Evolutionary conservation across 2,888 invertebrate genomes (phyloP).

Genomic region (Acanthosoma haemorrhoidale): DNA sequence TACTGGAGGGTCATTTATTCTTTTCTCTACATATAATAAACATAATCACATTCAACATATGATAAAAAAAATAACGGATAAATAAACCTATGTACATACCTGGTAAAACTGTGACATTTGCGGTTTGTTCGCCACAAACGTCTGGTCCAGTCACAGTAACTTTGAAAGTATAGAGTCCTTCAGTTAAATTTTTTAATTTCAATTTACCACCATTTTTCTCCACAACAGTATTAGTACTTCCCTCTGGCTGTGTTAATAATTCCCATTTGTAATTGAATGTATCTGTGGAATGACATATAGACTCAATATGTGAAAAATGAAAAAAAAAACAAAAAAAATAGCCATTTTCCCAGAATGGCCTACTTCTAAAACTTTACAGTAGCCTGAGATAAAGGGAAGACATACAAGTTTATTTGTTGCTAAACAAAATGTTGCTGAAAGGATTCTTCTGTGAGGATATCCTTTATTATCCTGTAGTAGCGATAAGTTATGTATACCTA

Average conservation of each 20-base stretch:
- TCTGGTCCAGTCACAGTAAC: conserved; percentile 71
- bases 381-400: too few relatives aligned
- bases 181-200: conserved; percentile 73
- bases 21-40: conserved; percentile 52
- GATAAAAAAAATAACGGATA: neutral
- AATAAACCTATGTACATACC: conserved; percentile 46
- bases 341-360: too few relatives aligned
- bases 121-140: conserved; percentile 73
- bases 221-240: conserved; percentile 66
- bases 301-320: neutral
- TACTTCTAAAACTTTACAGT: too few relatives aligned
- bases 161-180: conserved; percentile 84
- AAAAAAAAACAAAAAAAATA: too few relatives aligned
- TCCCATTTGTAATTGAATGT: conserved; percentile 83
- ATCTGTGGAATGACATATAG: neutral
- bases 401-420: too few relatives aligned
- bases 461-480: too few relatives aligned
- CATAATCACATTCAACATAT: neutral
- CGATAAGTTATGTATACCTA: too few relatives aligned
- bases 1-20: conserved; percentile 76
- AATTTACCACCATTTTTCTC: conserved; percentile 63
- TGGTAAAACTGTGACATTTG: conserved; percentile 84
- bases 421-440: too few relatives aligned
- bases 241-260: conserved; percentile 75
- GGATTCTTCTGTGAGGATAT: too few relatives aligned